These are phyloP conservation scores for Rhinoptilus africanus DNA, from an alignment of 2,113 vertebrate species.

Conservation along the genomic window DNA sequence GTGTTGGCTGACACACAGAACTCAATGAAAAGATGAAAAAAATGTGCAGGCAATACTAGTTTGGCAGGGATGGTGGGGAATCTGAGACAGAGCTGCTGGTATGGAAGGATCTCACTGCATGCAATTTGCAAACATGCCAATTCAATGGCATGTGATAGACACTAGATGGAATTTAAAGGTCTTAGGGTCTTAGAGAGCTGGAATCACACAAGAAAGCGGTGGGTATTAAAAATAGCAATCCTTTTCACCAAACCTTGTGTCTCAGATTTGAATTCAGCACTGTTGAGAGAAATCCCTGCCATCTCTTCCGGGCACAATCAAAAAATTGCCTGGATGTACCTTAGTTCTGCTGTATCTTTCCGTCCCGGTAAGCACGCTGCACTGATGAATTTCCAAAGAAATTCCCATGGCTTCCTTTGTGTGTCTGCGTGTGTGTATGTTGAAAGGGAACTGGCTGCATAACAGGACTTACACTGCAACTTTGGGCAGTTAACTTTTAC, in stretches of 20 bases:
- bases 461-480: not conserved
- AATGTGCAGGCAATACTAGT: slow-evolving; percentile 74
- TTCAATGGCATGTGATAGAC: slow-evolving; percentile 75
- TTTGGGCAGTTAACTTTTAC: not conserved
- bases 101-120: slow-evolving; percentile 73
- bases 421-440: not conserved
- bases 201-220: slow-evolving; percentile 53
- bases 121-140: slow-evolving; percentile 81
- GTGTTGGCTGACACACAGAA: slow-evolving; percentile 75
- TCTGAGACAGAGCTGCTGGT: slow-evolving; percentile 75
- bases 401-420: slow-evolving; percentile 32
- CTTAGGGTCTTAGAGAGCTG: slow-evolving; percentile 65
- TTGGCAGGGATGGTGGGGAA: slow-evolving; percentile 76
- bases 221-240: slow-evolving; percentile 45
- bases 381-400: not conserved
- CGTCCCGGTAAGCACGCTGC: not conserved
- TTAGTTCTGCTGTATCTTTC: not conserved
- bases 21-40: slow-evolving; percentile 81
- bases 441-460: not conserved
- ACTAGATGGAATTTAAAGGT: slow-evolving; percentile 75
- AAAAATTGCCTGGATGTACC: not conserved
- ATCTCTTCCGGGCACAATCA: not conserved
- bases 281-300: slow-evolving; percentile 14
- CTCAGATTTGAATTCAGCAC: slow-evolving; percentile 26
- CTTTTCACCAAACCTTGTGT: slow-evolving; percentile 28